These are phyloP conservation scores for Tetrao urogallus DNA, from an alignment of 2,113 vertebrate species.

Conservation along the genomic window DNA sequence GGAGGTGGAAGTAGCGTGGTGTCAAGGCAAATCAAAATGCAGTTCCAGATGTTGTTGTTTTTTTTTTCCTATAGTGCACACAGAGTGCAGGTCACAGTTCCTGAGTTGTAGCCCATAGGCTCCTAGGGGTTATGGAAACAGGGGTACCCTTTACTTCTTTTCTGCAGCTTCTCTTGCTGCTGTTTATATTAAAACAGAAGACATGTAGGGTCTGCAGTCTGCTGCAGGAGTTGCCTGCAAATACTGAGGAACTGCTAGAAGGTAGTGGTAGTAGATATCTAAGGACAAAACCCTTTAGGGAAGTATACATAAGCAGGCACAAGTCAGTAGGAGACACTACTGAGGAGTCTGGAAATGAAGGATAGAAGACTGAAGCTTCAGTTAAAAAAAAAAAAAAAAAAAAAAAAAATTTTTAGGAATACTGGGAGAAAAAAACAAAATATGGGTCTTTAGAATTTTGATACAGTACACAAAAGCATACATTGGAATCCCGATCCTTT, in stretches of 20 bases:
- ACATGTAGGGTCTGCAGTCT: background rate
- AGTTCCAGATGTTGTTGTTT: background rate
- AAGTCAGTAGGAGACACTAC: background rate
- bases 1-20: fast-evolving
- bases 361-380: background rate
- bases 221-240: background rate
- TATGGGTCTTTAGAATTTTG: background rate
- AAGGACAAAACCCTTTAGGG: background rate
- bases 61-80: background rate
- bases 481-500: background rate
- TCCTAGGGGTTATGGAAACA: background rate
- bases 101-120: background rate
- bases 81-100: fast-evolving
- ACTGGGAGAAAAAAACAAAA: background rate
- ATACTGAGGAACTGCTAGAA: background rate
- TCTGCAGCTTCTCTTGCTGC: background rate
- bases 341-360: background rate
- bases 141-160: background rate
- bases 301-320: background rate
- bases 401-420: background rate
- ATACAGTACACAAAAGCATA: background rate
- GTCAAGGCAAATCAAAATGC: background rate
- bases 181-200: background rate
- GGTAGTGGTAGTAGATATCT: background rate
- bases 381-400: background rate